Evolutionary conservation across 2,113 vertebrate genomes (phyloP).

Genomic region (Prolemur simus): DNA sequence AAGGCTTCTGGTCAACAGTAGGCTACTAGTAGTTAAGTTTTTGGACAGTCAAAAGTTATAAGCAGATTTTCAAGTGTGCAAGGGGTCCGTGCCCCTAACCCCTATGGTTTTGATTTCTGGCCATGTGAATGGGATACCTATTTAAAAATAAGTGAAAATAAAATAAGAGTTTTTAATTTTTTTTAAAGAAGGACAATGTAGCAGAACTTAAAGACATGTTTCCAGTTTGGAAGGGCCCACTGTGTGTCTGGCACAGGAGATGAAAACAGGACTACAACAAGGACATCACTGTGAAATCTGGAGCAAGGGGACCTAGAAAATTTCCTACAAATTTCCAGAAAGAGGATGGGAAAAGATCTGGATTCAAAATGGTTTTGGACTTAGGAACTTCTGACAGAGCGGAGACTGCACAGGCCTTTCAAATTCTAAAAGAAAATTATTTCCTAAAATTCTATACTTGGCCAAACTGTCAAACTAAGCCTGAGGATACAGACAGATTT

Average conservation of each 20-base stretch:
- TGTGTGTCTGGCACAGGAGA: not conserved
- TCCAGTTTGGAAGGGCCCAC: not conserved
- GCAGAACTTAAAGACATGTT: not conserved
- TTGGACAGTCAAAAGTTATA: not conserved
- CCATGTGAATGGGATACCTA: not conserved
- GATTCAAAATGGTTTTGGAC: not conserved
- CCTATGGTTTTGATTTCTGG: not conserved
- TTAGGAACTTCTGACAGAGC: not conserved
- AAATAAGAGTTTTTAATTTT: not conserved
- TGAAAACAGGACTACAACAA: not conserved
- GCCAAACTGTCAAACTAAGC: not conserved
- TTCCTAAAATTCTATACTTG: not conserved
- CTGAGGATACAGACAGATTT: not conserved
- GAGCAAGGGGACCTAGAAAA: not conserved
- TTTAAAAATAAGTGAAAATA: not conserved
- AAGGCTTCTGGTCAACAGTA: not conserved
- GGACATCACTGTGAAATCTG: not conserved
- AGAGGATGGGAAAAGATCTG: not conserved
- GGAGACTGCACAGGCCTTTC: not conserved
- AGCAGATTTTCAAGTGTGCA: not conserved
- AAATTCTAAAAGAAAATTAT: not conserved
- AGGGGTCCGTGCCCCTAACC: not conserved
- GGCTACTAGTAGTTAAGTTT: not conserved
- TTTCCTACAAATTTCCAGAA: not conserved
- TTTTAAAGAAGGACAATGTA: not conserved